These are phyloP conservation scores for Spea bombifrons DNA, from an alignment of 2,113 vertebrate genomes.

Conservation along the genomic window DNA sequence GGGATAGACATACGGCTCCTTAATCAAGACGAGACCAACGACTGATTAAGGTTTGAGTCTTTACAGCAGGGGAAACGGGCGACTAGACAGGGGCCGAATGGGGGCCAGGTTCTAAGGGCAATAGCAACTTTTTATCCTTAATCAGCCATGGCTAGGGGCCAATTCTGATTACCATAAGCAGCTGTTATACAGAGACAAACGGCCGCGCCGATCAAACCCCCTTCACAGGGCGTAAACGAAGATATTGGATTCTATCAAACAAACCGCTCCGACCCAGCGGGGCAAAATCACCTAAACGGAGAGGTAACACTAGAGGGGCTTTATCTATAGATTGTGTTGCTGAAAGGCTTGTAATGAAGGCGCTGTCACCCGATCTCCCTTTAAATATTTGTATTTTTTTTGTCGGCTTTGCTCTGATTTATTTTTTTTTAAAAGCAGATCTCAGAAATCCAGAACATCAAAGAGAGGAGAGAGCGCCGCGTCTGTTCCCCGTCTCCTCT, in stretches of 20 bases:
- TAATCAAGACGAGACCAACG: too few relatives aligned
- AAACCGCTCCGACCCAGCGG: not conserved
- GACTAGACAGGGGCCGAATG: too few relatives aligned
- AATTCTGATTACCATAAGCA: too few relatives aligned
- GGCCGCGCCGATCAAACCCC: not conserved
- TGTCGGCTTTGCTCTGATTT: slow-evolving; percentile 25
- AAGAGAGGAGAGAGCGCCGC: slow-evolving; percentile 25
- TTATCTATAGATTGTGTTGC: slow-evolving; percentile 42
- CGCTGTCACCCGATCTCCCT: slow-evolving; percentile 27
- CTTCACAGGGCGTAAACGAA: slow-evolving; percentile 32
- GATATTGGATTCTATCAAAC: slow-evolving; percentile 31
- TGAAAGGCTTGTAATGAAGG: slow-evolving; percentile 29
- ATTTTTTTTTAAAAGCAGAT: not conserved
- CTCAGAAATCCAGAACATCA: slow-evolving; percentile 35
- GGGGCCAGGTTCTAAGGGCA: too few relatives aligned
- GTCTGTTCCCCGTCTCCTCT: slow-evolving; percentile 19
- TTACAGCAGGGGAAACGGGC: too few relatives aligned
- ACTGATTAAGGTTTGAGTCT: too few relatives aligned
- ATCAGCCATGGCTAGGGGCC: too few relatives aligned
- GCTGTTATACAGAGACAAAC: too few relatives aligned
- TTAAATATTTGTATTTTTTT: slow-evolving; percentile 5
- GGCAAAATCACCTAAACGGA: slow-evolving; percentile 22
- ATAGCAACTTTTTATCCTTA: too few relatives aligned
- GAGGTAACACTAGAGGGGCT: slow-evolving; percentile 34
- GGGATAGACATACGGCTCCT: too few relatives aligned